Conservation (phyloP, 2,113 vertebrate genomes). For the Phoxinus phoxinus region DNA sequence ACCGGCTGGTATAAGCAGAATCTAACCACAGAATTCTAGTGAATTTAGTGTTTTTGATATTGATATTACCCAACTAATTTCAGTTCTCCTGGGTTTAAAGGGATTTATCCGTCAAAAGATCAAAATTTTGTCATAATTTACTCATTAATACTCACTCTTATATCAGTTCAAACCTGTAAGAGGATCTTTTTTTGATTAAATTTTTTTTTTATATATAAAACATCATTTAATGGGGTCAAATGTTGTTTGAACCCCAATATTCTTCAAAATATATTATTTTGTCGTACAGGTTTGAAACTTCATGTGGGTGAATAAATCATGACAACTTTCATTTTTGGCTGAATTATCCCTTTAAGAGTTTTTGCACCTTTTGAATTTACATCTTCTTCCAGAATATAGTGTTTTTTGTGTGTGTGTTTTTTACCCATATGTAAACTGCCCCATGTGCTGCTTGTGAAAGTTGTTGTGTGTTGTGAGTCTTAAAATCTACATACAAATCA, state of each 20-base stretch:
- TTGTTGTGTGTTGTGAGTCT: conserved; percentile 33
- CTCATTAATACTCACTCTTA: background rate
- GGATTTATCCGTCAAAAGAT: background rate
- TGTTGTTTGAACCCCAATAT: background rate
- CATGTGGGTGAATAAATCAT: background rate
- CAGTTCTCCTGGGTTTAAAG: background rate
- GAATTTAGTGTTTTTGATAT: background rate
- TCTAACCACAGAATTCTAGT: conserved; percentile 3
- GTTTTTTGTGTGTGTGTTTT: background rate
- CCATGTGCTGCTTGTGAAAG: conserved; percentile 15
- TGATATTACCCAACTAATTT: conserved; percentile 8
- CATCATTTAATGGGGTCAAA: background rate
- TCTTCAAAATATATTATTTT: background rate
- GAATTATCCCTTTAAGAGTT: background rate
- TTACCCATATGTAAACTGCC: conserved; percentile 9
- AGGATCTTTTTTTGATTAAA: background rate
- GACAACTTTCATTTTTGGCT: background rate
- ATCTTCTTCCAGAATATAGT: background rate
- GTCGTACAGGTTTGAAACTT: background rate
- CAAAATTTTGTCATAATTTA: background rate
- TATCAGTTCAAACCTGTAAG: background rate
- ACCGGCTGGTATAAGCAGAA: conserved; percentile 3
- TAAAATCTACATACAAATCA: conserved; percentile 1
- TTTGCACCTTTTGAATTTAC: conserved; percentile 11
- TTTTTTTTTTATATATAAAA: too few relatives aligned